These are phyloP conservation scores for Echeneis naucrates DNA, from an alignment of 2,797 vertebrate species.

Conservation along the genomic window DNA sequence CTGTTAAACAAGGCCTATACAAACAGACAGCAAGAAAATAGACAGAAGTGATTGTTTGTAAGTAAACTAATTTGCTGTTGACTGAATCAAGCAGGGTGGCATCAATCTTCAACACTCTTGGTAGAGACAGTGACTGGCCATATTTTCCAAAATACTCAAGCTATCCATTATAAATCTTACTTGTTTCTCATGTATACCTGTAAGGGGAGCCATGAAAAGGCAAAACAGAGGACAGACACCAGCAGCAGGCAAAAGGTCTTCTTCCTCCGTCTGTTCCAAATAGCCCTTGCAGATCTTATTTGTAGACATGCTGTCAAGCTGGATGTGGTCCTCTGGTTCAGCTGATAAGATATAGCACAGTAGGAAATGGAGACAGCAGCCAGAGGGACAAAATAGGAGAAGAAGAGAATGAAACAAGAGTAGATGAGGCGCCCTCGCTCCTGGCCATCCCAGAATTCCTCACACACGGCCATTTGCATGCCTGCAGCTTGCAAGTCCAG, in stretches of 20 bases:
- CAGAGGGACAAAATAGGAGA: constrained; percentile 90
- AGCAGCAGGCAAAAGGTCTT: constrained; percentile 89
- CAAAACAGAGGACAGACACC: constrained; percentile 88
- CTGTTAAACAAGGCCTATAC: not conserved
- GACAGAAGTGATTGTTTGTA: no score
- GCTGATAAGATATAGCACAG: constrained; percentile 88
- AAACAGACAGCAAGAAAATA: no score
- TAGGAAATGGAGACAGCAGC: constrained; percentile 87
- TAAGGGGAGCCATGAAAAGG: constrained; percentile 91
- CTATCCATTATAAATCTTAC: not conserved
- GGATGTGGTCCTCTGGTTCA: constrained; percentile 82
- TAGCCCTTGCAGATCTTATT: constrained; percentile 75
- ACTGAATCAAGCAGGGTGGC: not conserved
- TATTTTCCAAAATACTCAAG: not conserved
- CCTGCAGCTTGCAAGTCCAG: constrained; percentile 87
- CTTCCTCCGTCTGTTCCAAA: constrained; percentile 85
- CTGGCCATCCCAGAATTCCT: constrained; percentile 89
- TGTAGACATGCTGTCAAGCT: constrained; percentile 74
- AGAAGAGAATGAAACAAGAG: constrained; percentile 88
- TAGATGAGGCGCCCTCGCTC: constrained; percentile 86
- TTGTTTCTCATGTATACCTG: constrained; percentile 75
- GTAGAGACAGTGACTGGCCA: no score
- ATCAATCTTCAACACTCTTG: not conserved
- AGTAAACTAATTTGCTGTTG: not conserved
- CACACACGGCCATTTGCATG: constrained; percentile 89